A percentile compares a stretch with the other conserved stretches of the same genome.
phyloP scores from a whole-genome alignment of 2,797 vertebrate species.

The Sebastes oblongus region DNA sequence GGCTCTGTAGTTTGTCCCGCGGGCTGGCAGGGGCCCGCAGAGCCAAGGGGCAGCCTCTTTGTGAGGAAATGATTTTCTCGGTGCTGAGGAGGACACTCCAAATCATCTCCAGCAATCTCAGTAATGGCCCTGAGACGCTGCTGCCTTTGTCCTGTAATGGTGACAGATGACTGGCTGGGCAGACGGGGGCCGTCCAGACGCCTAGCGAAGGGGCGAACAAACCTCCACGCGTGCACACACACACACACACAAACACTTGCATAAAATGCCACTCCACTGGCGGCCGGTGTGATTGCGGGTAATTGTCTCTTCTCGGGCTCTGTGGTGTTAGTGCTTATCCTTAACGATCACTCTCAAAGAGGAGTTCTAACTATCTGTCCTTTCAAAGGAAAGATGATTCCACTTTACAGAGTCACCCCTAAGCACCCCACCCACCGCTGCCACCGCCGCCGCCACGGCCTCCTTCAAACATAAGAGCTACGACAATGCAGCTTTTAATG shows the following conservation, averaged over 20 bases:
- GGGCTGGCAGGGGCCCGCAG: slow-evolving; percentile 57
- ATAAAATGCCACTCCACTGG: slow-evolving; percentile 74
- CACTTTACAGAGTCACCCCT: slow-evolving; percentile 73
- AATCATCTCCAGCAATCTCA: slow-evolving; percentile 88
- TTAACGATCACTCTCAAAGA: slow-evolving; percentile 75
- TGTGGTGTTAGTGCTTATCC: slow-evolving; percentile 77
- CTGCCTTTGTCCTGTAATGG: slow-evolving; percentile 84
- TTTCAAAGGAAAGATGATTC: slow-evolving; percentile 79
- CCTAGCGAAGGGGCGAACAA: slow-evolving; percentile 58
- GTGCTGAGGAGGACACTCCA: slow-evolving; percentile 85
- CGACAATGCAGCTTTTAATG: slow-evolving; percentile 46
- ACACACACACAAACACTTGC: slow-evolving; percentile 73
- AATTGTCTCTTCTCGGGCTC: slow-evolving; percentile 75
- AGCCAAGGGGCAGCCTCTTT: slow-evolving; percentile 69
- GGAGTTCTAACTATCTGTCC: slow-evolving; percentile 72
- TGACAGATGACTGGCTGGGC: slow-evolving; percentile 81
- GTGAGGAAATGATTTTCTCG: slow-evolving; percentile 84
- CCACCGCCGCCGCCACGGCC: not conserved
- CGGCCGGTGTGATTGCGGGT: slow-evolving; percentile 73
- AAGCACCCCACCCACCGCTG: slow-evolving; percentile 23
- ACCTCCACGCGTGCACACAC: slow-evolving; percentile 44
- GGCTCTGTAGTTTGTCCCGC: slow-evolving; percentile 57
- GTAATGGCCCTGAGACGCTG: slow-evolving; percentile 85
- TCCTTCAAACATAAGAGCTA: slow-evolving; percentile 48
- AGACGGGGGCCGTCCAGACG: slow-evolving; percentile 72